These are phyloP conservation scores for Microtus montanus DNA, from an alignment of 2,113 vertebrate genomes.

Conservation along the genomic window DNA sequence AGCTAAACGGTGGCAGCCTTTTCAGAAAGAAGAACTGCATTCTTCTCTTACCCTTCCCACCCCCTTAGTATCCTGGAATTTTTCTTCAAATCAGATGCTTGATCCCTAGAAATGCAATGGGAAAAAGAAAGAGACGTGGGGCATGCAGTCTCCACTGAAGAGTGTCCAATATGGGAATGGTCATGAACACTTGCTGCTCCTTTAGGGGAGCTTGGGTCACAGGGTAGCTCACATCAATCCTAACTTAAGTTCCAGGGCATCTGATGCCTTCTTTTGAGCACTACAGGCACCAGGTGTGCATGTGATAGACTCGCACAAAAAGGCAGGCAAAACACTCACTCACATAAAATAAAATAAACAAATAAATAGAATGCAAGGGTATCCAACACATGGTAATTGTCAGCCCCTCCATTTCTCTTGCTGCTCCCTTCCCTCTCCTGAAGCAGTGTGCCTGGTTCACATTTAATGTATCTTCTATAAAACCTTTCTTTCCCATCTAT, in stretches of 20 bases:
- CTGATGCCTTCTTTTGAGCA: neutral
- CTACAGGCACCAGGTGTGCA: neutral
- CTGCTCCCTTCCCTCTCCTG: no score
- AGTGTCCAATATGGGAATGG: neutral
- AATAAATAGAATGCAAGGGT: neutral
- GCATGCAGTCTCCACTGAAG: neutral
- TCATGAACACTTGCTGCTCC: neutral
- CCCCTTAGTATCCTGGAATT: conserved; percentile 43
- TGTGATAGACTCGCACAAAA: neutral
- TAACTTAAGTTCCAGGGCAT: neutral
- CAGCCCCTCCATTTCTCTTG: neutral
- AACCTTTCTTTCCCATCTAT: neutral
- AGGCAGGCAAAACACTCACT: neutral
- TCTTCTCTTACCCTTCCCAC: conserved; percentile 26
- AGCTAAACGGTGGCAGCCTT: conserved; percentile 64
- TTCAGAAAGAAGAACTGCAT: conserved; percentile 13
- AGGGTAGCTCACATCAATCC: neutral
- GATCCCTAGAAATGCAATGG: neutral
- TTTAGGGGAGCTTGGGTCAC: neutral
- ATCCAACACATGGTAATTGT: neutral
- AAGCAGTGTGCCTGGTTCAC: neutral
- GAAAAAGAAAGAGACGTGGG: neutral
- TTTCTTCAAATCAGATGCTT: conserved; percentile 50
- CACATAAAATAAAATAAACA: neutral
- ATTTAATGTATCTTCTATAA: neutral